Evolutionary conservation across 37 sponge, comb jelly and placozoan genomes (phyloP), one percentile per base, ranked within the genome.

Genomic region (Halisarca cf. caerulea): DNA sequence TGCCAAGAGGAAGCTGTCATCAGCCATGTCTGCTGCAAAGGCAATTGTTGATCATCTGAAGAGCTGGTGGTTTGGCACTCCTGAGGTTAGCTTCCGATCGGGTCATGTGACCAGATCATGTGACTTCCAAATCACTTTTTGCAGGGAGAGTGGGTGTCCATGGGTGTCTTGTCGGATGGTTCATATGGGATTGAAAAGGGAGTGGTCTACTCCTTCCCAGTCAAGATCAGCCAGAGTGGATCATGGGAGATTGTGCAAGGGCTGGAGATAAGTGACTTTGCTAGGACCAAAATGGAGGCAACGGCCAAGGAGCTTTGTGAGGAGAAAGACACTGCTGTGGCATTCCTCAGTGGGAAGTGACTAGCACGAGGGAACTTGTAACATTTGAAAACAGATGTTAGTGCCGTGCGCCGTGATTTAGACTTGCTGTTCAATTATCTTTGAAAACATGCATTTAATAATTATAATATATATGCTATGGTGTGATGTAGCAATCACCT

Each of bases 1-100:
- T 37, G 89, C 90, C 59, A 95, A 95, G 8, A 85, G 99, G 27
- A 95, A 95, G 78, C 92, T 99, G 23, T 93, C 94, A 54, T 89
- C 90, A 79, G 99, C 99, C 28, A 91, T 99, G 95, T 99, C 99
- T 17, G 99, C 99, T 41, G 97, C 99, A 35, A 94, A 99, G 81
- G 99, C 99, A 5, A 94, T 99, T 37, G 87, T 93, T 75, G 99
- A 99, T 64, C 99, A 99, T 85, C 75, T 96, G 82, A 86, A 87
- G n/a, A 92, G 95, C 80, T 99, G 97, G 97, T 96, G 91, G 91
- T 91, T 85, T 80, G 99, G 99, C 34, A 96, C 95, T 25, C 39
- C 71, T 8, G 85, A 82, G 77, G 96, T 96, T 36, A 36, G 82
- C 20, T 30, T 14, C n/a, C n/a, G 2, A 7, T 20, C n/a, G 39